Conservation (phyloP, 2,797 vertebrate species). For the Centropyge bicolor region DNA sequence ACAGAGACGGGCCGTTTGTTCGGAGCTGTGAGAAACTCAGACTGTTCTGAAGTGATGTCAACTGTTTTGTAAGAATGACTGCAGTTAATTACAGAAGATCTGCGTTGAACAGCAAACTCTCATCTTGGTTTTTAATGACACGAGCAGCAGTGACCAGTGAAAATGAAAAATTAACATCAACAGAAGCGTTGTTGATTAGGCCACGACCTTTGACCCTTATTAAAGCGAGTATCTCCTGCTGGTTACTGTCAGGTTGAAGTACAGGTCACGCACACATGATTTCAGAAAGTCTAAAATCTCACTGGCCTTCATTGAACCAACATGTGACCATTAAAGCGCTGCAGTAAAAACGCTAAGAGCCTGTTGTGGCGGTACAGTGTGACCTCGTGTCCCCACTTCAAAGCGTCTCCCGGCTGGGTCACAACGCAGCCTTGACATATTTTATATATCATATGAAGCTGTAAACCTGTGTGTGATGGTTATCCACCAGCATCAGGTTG, state of each 20-base stretch:
- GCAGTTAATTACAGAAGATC: neutral
- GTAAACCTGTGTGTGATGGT: constrained; percentile 14
- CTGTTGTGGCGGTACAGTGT: constrained; percentile 4
- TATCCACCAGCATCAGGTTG: constrained; percentile 14
- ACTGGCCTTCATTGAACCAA: neutral
- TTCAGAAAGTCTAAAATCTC: neutral
- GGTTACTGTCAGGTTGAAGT: neutral
- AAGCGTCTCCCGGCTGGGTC: constrained; percentile 52
- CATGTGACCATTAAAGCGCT: constrained; percentile 4
- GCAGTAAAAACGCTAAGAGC: constrained; percentile 16
- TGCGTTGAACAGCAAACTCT: neutral
- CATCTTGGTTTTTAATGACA: neutral
- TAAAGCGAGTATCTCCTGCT: neutral
- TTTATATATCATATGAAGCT: constrained; percentile 28
- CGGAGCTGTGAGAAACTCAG: neutral
- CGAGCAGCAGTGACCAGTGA: neutral
- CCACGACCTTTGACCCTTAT: constrained; percentile 1
- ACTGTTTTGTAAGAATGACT: constrained; percentile 14
- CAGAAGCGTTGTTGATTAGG: neutral
- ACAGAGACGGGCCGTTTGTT: neutral
- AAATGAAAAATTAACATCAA: neutral
- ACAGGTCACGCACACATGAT: neutral
- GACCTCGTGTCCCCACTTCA: constrained; percentile 59
- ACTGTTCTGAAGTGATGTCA: neutral
- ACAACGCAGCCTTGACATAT: constrained; percentile 35